Evolutionary conservation across 1,140 invertebrate species (phyloP), one percentile per base, ranked within the genome.

Genomic region (Tetragnatha versicolor): DNA sequence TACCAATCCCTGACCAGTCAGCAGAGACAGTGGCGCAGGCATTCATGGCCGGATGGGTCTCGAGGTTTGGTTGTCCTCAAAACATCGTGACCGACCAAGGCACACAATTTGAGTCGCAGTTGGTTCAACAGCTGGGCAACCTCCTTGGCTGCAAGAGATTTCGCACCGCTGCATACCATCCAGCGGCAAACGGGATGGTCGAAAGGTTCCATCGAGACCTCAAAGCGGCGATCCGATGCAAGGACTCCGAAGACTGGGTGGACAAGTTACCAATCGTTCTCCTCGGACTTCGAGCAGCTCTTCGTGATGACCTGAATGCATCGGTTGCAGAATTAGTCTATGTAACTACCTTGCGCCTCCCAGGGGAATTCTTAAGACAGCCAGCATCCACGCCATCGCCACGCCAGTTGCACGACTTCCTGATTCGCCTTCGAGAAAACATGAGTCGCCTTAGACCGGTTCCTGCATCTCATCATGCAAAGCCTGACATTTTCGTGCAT

Each of bases 31-130:
- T 85, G 10, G 84, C 84, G 7, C 53, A 63, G 53, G 80, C 82
- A 9, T 81, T 88, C 22, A 79, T 83, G 20, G 37, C 49, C 9
- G 65, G 58, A n/a, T 86, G 86, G 86, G 82, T 87, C 6, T 22
- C 83, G 12, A 51, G 83, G 4, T 85, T 82, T 79, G 84, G 84
- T 37, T 39, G 68, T 47, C 82, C 84, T n/a, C 7, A 29, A 49
- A 65, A 47, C 27, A 82, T 85, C 68, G 84, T 80, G 0, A 81
- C 85, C 0, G 87, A 88, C 66, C 87, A 87, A 68, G 87, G n/a
- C n/a, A n/a, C n/a, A n/a, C n/a, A n/a, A n/a, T n/a, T n/a, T n/a
- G n/a, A n/a, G n/a, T n/a, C n/a, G n/a, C n/a, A n/a, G n/a, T n/a
- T n/a, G n/a, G n/a, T n/a, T n/a, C n/a, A n/a, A n/a, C n/a, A n/a